These are phyloP conservation scores for Tenthredo scrophulariae DNA, from an alignment of 2,888 invertebrate species.

Conservation along the genomic window DNA sequence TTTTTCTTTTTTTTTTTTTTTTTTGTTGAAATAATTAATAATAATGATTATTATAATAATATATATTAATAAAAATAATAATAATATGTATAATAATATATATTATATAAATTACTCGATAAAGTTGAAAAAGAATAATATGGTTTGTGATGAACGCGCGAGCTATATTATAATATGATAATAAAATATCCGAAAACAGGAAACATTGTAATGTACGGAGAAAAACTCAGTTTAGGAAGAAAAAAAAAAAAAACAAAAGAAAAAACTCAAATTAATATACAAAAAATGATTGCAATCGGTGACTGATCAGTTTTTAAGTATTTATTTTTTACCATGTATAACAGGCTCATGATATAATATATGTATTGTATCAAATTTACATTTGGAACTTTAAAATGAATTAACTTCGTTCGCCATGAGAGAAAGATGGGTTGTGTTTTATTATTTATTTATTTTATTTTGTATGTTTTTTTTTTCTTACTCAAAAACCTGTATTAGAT, in stretches of 20 bases:
- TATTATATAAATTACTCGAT: not conserved
- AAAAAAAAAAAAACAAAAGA: slow-evolving; percentile 5
- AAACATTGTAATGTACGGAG: not conserved
- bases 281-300: slow-evolving; percentile 54
- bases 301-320: slow-evolving; percentile 54
- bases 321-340: slow-evolving; percentile 49
- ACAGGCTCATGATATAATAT: slow-evolving; percentile 28
- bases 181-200: not conserved
- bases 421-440: not conserved
- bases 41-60: not conserved
- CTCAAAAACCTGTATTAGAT: not conserved
- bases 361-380: slow-evolving; percentile 8
- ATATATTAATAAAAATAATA: not conserved
- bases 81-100: not conserved
- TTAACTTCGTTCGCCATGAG: not conserved
- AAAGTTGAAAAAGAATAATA: not conserved
- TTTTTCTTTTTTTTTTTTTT: not conserved
- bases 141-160: not conserved
- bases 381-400: slow-evolving; percentile 26
- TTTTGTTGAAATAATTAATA: not conserved
- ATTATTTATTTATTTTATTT: slow-evolving; percentile 2
- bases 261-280: slow-evolving; percentile 1
- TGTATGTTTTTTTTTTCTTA: not conserved
- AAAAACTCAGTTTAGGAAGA: not conserved
- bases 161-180: not conserved